Conservation (phyloP, 1,140 invertebrate species). For the Ridgeia piscesae region DNA sequence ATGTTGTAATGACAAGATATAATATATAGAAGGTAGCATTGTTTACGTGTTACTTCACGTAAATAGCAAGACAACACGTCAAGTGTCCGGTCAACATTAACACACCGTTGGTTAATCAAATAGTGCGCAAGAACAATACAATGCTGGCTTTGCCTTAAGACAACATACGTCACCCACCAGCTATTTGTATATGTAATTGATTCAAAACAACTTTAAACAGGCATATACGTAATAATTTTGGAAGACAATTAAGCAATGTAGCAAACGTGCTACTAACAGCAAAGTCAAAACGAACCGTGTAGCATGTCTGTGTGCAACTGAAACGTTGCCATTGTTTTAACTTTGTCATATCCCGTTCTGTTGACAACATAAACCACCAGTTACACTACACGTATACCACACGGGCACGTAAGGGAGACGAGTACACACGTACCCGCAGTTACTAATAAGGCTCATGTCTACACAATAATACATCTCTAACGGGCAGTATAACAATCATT, state of each 20-base stretch:
- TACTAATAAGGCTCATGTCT: background rate
- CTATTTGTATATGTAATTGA: too few relatives aligned
- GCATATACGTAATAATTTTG: too few relatives aligned
- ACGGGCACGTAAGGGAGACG: background rate
- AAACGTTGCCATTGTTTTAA: background rate
- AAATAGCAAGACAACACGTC: background rate
- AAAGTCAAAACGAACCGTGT: background rate
- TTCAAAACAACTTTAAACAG: too few relatives aligned
- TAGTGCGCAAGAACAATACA: background rate
- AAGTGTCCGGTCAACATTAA: background rate
- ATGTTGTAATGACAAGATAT: background rate
- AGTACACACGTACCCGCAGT: background rate
- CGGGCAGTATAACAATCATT: too few relatives aligned
- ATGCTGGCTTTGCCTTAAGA: background rate
- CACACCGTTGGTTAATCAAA: background rate
- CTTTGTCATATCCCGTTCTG: background rate
- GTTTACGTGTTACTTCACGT: background rate
- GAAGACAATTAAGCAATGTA: background rate
- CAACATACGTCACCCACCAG: background rate
- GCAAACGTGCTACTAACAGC: background rate
- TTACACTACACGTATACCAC: background rate
- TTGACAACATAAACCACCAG: background rate
- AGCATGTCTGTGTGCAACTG: background rate
- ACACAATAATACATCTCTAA: background rate
- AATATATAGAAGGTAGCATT: background rate